Evolutionary conservation across 2,113 vertebrate species (phyloP).

Genomic region (Arothron firmamentum): DNA sequence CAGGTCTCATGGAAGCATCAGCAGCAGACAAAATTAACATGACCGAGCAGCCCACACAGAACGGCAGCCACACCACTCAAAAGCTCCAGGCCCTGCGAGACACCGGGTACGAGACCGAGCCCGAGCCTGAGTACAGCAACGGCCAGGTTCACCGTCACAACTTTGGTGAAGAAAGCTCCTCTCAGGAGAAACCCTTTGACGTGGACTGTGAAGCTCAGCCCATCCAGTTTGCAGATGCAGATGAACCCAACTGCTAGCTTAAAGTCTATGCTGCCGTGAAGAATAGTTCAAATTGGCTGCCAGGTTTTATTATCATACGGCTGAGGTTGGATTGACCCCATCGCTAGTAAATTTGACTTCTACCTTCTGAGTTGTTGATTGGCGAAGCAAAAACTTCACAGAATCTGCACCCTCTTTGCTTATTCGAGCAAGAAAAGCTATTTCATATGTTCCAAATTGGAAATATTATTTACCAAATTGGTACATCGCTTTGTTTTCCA

Average conservation of each 20-base stretch:
- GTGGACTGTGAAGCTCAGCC: slow-evolving; percentile 85
- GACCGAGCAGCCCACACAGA: slow-evolving; percentile 70
- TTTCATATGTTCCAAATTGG: slow-evolving; percentile 94
- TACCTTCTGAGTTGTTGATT: slow-evolving; percentile 8
- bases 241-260: slow-evolving; percentile 55
- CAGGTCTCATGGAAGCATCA: slow-evolving; percentile 80
- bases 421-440: slow-evolving; percentile 68
- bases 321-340: no score
- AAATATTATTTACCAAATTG: slow-evolving; percentile 99
- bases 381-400: slow-evolving; percentile 2
- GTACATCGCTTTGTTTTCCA: slow-evolving; percentile 89
- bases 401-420: slow-evolving; percentile 33
- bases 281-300: not conserved
- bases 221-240: slow-evolving; percentile 86
- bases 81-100: slow-evolving; percentile 78
- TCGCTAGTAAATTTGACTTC: slow-evolving; percentile 5
- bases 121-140: slow-evolving; percentile 83
- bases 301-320: no score
- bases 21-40: slow-evolving; percentile 74
- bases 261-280: not conserved
- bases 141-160: slow-evolving; percentile 76
- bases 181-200: slow-evolving; percentile 84
- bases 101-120: slow-evolving; percentile 91
- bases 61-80: slow-evolving; percentile 72
- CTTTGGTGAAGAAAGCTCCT: slow-evolving; percentile 53